These are phyloP conservation scores for Ctenomys sociabilis DNA, from an alignment of 2,113 vertebrate genomes.

Conservation along the genomic window DNA sequence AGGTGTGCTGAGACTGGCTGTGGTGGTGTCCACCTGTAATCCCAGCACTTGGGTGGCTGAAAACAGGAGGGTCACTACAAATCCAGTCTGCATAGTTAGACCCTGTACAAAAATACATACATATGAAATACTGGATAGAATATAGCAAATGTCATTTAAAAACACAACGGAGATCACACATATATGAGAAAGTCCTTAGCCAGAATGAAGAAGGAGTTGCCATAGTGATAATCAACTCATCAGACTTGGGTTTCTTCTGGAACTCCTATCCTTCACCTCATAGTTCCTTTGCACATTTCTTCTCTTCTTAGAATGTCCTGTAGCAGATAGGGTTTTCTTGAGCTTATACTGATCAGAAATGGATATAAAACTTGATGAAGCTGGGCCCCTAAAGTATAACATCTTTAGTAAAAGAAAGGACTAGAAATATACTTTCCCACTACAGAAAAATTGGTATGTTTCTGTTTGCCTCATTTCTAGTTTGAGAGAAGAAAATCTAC, in stretches of 20 bases:
- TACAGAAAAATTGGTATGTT: conserved; percentile 34
- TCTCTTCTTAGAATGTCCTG: neutral
- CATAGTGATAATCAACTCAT: neutral
- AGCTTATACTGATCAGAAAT: neutral
- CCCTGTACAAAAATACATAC: too few relatives aligned
- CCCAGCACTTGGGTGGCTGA: too few relatives aligned
- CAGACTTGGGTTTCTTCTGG: neutral
- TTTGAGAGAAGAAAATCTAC: neutral
- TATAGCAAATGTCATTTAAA: neutral
- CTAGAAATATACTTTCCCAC: neutral
- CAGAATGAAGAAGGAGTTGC: neutral
- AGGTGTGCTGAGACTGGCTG: too few relatives aligned
- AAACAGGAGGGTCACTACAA: too few relatives aligned
- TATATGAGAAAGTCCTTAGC: neutral
- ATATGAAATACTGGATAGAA: neutral
- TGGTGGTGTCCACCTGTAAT: too few relatives aligned
- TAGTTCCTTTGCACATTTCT: neutral
- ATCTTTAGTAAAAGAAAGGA: conserved; percentile 2
- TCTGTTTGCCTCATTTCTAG: neutral
- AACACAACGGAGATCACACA: neutral
- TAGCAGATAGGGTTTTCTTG: neutral
- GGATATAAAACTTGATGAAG: neutral
- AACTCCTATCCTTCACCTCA: neutral
- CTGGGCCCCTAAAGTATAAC: neutral
- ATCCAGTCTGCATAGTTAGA: too few relatives aligned